phyloP scores from a whole-genome alignment of 2,113 vertebrate species.

The Tragelaphus buxtoni region DNA sequence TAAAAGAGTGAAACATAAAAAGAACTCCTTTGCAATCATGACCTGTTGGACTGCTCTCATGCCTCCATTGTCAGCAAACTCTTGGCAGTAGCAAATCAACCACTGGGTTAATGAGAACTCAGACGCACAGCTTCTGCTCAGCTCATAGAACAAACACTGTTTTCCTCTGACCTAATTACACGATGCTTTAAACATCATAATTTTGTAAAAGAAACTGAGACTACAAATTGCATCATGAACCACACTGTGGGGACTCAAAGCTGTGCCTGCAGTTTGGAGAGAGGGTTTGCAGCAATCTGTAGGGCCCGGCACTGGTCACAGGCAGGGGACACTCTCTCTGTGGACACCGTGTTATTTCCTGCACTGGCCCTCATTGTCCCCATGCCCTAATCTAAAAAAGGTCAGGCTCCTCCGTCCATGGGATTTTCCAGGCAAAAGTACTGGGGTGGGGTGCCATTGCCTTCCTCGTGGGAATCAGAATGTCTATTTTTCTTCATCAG shows the following conservation, averaged over 20 bases:
- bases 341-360: background rate
- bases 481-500: background rate
- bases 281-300: background rate
- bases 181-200: slow-evolving; percentile 42
- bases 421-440: no score
- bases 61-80: background rate
- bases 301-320: accelerated
- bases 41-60: background rate
- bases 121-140: background rate
- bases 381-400: background rate
- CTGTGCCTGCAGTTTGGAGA: background rate
- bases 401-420: no score
- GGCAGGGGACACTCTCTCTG: background rate
- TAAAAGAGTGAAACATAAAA: background rate
- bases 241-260: background rate
- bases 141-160: slow-evolving; percentile 6
- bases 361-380: background rate
- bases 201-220: slow-evolving; percentile 22
- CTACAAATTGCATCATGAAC: slow-evolving; percentile 27
- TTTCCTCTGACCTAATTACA: slow-evolving; percentile 53
- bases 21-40: background rate
- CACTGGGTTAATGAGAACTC: slow-evolving; percentile 36
- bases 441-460: no score
- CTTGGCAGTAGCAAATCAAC: background rate
- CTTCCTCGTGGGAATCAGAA: background rate